These are phyloP conservation scores for Ceratina japonica DNA, from an alignment of 1,140 invertebrate genomes.

Conservation along the genomic window DNA sequence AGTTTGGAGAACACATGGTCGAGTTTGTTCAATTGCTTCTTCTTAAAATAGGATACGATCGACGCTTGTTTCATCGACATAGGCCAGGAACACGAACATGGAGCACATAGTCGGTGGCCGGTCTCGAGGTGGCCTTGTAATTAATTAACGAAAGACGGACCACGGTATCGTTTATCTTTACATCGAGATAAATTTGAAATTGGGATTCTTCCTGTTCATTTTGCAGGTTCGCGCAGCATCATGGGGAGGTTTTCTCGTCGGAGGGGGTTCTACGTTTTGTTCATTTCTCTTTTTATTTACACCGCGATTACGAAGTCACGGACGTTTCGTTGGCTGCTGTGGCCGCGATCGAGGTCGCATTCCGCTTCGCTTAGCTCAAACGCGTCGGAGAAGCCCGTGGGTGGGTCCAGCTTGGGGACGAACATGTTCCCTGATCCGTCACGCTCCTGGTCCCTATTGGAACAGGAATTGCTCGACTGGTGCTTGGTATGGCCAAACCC, in stretches of 20 bases:
- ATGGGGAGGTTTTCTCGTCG: conserved; percentile 27
- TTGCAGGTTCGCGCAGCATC: conserved; percentile 20
- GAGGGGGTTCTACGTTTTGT: conserved; percentile 39
- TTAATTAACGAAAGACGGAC: conserved; percentile 64
- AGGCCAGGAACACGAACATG: conserved; percentile 54
- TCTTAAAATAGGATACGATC: conserved; percentile 18
- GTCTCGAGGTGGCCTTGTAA: conserved; percentile 15
- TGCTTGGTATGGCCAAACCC: conserved; percentile 78
- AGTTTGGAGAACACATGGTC: conserved; percentile 41
- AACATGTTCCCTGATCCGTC: conserved; percentile 80
- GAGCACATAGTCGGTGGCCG: conserved; percentile 10
- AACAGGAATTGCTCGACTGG: conserved; percentile 75
- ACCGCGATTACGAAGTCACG: conserved; percentile 79
- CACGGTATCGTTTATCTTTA: conserved; percentile 29
- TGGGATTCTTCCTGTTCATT: conserved; percentile 10
- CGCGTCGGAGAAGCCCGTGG: conserved; percentile 81
- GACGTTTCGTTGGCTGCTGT: conserved; percentile 72
- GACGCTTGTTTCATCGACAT: conserved; percentile 31
- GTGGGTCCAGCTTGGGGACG: conserved; percentile 82
- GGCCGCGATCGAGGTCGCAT: conserved; percentile 77
- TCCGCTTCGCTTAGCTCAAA: conserved; percentile 81
- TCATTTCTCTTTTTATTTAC: conserved; percentile 74
- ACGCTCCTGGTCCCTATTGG: conserved; percentile 76
- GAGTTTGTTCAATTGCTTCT: conserved; percentile 21
- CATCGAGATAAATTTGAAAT: conserved; percentile 29